phyloP scores from a whole-genome alignment of 2,113 vertebrate species.

The Ascaphus truei region DNA sequence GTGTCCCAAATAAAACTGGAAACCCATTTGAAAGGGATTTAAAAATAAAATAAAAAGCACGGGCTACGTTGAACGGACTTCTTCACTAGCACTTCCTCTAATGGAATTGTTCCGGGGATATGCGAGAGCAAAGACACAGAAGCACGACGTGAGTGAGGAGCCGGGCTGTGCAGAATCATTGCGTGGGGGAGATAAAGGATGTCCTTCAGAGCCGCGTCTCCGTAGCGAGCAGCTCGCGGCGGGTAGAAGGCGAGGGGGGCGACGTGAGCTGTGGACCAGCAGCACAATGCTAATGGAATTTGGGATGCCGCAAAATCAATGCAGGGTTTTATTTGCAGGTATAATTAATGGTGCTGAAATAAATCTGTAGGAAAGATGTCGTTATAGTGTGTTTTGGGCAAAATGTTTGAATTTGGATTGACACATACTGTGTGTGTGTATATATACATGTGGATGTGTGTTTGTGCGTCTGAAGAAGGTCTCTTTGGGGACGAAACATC shows the following conservation, averaged over 20 bases:
- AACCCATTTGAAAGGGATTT: not conserved
- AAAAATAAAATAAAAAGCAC: not conserved
- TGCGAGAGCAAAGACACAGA: not conserved
- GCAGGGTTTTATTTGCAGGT: not conserved
- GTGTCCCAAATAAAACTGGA: not conserved
- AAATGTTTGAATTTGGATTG: not conserved
- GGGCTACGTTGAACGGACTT: too few relatives aligned
- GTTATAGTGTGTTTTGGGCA: not conserved
- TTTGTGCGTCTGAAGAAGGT: too few relatives aligned
- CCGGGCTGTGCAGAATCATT: not conserved
- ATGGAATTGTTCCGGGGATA: not conserved
- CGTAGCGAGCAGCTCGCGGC: too few relatives aligned
- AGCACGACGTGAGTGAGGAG: not conserved
- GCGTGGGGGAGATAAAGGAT: not conserved
- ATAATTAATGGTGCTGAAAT: not conserved
- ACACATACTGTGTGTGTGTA: too few relatives aligned
- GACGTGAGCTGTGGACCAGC: too few relatives aligned
- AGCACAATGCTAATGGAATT: not conserved
- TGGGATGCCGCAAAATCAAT: not conserved
- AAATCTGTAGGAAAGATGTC: not conserved
- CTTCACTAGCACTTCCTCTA: not conserved
- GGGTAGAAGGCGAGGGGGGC: too few relatives aligned
- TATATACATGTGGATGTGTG: too few relatives aligned
- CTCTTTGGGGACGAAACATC: too few relatives aligned
- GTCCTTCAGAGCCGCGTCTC: not conserved